Conservation (phyloP, 2,888 invertebrate species). For the Himalopsyche tibetana region DNA sequence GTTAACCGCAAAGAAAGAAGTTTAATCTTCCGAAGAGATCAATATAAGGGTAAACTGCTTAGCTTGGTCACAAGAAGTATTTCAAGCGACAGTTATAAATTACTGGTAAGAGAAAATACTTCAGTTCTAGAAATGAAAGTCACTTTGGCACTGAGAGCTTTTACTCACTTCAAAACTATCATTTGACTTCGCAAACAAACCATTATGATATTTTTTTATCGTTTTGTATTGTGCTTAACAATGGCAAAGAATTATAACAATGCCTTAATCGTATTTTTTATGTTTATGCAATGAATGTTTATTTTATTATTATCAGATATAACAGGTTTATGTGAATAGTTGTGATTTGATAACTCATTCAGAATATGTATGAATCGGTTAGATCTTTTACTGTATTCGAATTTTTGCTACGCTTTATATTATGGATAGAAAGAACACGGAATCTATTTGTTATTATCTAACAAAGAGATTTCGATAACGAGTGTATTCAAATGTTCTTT, state of each 20-base stretch:
- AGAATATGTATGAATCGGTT: too few species aligned
- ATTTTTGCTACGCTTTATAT: too few species aligned
- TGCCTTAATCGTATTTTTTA: background rate
- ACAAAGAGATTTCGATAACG: too few species aligned
- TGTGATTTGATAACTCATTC: too few species aligned
- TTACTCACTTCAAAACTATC: constrained; percentile 25
- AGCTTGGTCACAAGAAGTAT: background rate
- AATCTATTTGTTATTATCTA: too few species aligned
- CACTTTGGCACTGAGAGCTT: background rate
- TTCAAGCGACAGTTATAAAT: constrained; percentile 20
- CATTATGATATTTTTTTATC: background rate
- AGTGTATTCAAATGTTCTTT: too few species aligned
- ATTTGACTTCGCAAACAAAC: constrained; percentile 14
- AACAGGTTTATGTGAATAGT: too few species aligned
- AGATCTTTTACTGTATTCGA: too few species aligned
- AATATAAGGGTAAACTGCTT: constrained; percentile 31
- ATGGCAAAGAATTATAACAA: background rate
- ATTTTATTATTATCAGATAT: background rate
- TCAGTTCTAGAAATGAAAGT: constrained; percentile 36
- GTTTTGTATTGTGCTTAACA: constrained; percentile 16
- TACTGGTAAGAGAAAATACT: constrained; percentile 9
- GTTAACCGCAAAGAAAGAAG: too few species aligned
- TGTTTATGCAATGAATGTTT: background rate
- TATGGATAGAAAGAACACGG: too few species aligned
- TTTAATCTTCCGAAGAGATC: background rate